Evolutionary conservation across 2,113 vertebrate species (phyloP).

Genomic region (Brachyistius frenatus): DNA sequence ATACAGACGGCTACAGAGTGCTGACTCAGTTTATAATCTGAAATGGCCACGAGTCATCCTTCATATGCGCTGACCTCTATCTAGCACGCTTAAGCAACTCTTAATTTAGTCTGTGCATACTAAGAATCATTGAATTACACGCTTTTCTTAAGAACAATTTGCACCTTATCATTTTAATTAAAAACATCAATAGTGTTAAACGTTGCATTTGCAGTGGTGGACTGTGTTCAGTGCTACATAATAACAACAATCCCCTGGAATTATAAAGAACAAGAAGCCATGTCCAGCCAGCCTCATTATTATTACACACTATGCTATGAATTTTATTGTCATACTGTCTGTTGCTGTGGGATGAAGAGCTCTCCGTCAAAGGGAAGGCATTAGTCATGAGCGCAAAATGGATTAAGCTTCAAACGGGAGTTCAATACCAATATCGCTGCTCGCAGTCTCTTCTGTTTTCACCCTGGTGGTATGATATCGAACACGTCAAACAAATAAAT

Average conservation of each 20-base stretch:
- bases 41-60: slow-evolving; percentile 38
- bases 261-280: slow-evolving; percentile 30
- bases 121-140: slow-evolving; percentile 13
- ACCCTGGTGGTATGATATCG: slow-evolving; percentile 60
- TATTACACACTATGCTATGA: not conserved
- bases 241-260: slow-evolving; percentile 18
- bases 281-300: slow-evolving; percentile 7
- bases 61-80: slow-evolving; percentile 36
- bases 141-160: not conserved
- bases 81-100: not conserved
- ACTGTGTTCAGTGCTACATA: slow-evolving; percentile 11
- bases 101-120: slow-evolving; percentile 3
- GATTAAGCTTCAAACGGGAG: slow-evolving; percentile 63
- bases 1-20: slow-evolving; percentile 13
- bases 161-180: slow-evolving; percentile 39
- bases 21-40: slow-evolving; percentile 44
- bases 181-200: slow-evolving; percentile 12
- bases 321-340: slow-evolving; percentile 9
- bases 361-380: slow-evolving; percentile 49
- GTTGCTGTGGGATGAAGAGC: slow-evolving; percentile 51
- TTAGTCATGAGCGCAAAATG: slow-evolving; percentile 69
- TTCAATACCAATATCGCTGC: slow-evolving; percentile 60
- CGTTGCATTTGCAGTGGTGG: slow-evolving; percentile 13
- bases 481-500: slow-evolving; percentile 62
- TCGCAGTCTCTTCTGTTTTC: slow-evolving; percentile 49